These are phyloP conservation scores for Drosophila longiperda DNA, from an alignment of 2,888 invertebrate genomes.

Conservation along the genomic window DNA sequence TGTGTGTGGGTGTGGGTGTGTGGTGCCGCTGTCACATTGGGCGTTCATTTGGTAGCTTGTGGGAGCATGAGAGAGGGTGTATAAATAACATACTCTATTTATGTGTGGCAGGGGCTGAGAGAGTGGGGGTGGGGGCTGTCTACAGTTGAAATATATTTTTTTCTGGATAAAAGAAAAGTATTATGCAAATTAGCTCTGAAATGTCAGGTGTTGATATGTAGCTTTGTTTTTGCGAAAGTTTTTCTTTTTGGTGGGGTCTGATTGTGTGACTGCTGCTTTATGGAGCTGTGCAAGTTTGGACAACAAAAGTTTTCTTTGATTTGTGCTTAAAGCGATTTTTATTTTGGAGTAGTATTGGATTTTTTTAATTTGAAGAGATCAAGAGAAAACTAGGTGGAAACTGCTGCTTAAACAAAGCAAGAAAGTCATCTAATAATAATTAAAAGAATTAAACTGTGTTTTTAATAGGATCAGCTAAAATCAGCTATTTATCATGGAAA, in stretches of 20 bases:
- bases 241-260: slow-evolving; percentile 17
- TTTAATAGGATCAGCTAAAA: too few relatives aligned
- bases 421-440: neutral
- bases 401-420: neutral
- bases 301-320: slow-evolving; percentile 4
- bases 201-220: slow-evolving; percentile 64
- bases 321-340: slow-evolving; percentile 7
- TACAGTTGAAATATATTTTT: slow-evolving; percentile 48
- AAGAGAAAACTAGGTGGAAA: neutral
- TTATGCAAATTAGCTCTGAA: slow-evolving; percentile 66
- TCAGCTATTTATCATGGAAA: neutral
- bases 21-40: slow-evolving; percentile 51
- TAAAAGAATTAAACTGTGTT: too few relatives aligned
- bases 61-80: slow-evolving; percentile 22
- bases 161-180: slow-evolving; percentile 33
- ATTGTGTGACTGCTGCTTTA: slow-evolving; percentile 17
- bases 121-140: slow-evolving; percentile 1
- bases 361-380: neutral
- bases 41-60: slow-evolving; percentile 51
- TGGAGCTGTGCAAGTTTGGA: slow-evolving; percentile 2
- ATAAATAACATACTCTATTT: slow-evolving; percentile 29
- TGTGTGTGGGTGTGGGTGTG: slow-evolving; percentile 34
- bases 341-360: neutral
- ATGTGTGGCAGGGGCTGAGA: slow-evolving; percentile 2
- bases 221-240: slow-evolving; percentile 31